Percentiles rank a stretch among this genome's conserved stretches.
These are phyloP conservation scores for Yponomeuta malinellus DNA, from an alignment of 2,888 invertebrate species.

Conservation along the genomic window DNA sequence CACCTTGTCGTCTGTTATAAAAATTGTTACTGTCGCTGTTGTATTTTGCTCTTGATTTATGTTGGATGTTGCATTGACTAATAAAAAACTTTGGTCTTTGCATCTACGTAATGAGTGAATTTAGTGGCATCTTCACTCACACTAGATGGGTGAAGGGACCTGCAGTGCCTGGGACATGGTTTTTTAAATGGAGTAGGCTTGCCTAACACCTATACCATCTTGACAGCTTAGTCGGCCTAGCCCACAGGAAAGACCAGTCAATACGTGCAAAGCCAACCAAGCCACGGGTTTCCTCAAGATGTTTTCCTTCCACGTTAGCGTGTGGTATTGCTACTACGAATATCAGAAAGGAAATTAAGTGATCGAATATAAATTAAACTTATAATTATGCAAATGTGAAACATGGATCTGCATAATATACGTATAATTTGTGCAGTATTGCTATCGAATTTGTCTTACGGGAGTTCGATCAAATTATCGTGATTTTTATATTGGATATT, in stretches of 20 bases:
- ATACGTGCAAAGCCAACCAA: too few species aligned
- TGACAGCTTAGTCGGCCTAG: too few species aligned
- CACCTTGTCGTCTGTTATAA: conserved; percentile 8
- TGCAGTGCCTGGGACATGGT: too few species aligned
- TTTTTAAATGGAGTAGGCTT: too few species aligned
- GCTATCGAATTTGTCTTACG: not conserved
- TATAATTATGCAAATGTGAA: not conserved
- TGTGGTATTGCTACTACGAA: not conserved
- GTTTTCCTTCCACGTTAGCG: too few species aligned
- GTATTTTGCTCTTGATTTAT: not conserved
- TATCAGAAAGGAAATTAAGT: not conserved
- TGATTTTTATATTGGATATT: not conserved
- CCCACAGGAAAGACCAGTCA: too few species aligned
- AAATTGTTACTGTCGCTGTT: not conserved
- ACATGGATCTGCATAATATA: not conserved
- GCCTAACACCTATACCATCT: too few species aligned
- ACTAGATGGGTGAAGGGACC: too few species aligned
- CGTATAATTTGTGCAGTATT: not conserved
- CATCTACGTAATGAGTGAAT: too few species aligned
- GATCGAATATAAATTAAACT: conserved; percentile 6
- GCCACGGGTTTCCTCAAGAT: too few species aligned
- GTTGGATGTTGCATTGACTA: not conserved
- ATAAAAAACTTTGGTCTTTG: too few species aligned
- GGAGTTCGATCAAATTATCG: not conserved
- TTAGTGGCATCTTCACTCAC: too few species aligned